Evolutionary conservation across 1,140 invertebrate species (phyloP), one percentile per base, ranked within the genome.

Genomic region (Latrodectus geometricus): DNA sequence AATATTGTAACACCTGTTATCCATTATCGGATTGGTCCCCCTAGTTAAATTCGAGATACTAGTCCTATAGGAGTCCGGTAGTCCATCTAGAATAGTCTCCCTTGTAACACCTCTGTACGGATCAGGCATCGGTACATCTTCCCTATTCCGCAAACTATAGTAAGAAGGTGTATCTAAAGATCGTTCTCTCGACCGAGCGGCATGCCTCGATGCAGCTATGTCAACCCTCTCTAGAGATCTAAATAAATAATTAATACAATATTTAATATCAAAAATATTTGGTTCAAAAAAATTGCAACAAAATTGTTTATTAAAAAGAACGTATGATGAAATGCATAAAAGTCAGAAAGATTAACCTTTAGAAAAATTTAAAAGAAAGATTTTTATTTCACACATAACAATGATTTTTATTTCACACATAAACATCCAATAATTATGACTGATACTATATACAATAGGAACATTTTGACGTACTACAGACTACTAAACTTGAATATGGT

Each of bases 241-340:
- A 68, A 91, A 74, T 90, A 86, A 4, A 94, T 93, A 88, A 95
- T 94, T 5, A 95, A 91, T 78, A 96, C 96, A 15, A 95, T 95
- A 87, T 96, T 92, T 35, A 35, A 35, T 35, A 5, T 1, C 35
- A 35, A 35, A 35, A 35, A 35, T 35, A 5, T n/a, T 35, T 35
- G 1, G 35, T 1, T 35, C 35, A 35, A 35, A 35, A 5, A 35
- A 35, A 35, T 35, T 35, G 35, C 35, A 35, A 35, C 35, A 35
- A 35, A 35, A 3, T 35, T 3, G 5, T 35, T 35, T 35, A 3
- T 35, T 35, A 35, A 35, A 35, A 5, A 35, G 35, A n/a, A n/a
- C 5, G 5, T 35, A 35, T 35, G 5, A 35, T 35, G 35, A 3
- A 35, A 35, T 1, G 5, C 5, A 35, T 35, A 35, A 35, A 35